These are phyloP conservation scores for Argyra leucocephala DNA, from an alignment of 2,888 invertebrate species.

Conservation along the genomic window DNA sequence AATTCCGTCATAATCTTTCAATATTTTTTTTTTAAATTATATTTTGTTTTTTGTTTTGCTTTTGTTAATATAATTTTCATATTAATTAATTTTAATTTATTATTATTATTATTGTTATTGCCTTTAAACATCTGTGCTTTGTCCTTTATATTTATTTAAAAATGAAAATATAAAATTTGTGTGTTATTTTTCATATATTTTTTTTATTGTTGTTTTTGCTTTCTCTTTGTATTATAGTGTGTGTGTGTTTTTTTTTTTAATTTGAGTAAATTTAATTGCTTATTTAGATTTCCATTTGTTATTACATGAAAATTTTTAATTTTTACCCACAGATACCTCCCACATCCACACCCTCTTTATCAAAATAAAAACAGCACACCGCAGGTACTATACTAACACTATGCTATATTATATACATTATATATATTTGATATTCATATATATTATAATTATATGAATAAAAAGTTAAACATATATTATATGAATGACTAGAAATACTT, in stretches of 20 bases:
- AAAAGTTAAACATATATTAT: too few species aligned
- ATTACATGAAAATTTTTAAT: not conserved
- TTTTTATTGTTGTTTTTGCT: not conserved
- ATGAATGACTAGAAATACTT: too few species aligned
- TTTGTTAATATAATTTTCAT: not conserved
- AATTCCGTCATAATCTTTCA: not conserved
- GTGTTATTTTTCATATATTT: not conserved
- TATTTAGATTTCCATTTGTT: too few species aligned
- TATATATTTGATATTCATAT: too few species aligned
- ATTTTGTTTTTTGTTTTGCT: not conserved
- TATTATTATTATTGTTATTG: not conserved
- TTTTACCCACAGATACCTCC: not conserved
- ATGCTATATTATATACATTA: too few species aligned
- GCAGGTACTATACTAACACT: too few species aligned
- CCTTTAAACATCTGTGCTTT: not conserved
- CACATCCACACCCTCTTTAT: conserved; percentile 2
- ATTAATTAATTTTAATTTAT: not conserved
- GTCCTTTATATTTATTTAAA: not conserved
- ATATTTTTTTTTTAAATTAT: not conserved
- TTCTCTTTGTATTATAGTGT: not conserved
- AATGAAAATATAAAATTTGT: not conserved
- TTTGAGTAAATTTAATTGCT: not conserved
- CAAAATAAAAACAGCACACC: too few species aligned
- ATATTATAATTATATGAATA: too few species aligned
- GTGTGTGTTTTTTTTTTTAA: not conserved